These are phyloP conservation scores for Diplosoma virens DNA, from an alignment of 23 tunicate genomes.

Conservation along the genomic window DNA sequence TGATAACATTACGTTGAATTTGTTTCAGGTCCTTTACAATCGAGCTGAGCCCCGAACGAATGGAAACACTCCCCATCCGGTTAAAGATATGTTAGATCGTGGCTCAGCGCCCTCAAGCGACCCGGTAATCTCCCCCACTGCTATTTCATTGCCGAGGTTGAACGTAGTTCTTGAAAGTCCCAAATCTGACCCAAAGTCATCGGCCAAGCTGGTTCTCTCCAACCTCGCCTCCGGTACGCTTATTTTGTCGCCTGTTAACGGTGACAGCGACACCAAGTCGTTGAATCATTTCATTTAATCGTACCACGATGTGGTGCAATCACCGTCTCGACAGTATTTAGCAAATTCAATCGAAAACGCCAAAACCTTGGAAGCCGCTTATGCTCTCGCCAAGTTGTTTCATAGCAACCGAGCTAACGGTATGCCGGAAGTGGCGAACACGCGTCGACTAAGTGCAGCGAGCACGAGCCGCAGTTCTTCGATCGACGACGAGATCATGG, in stretches of 20 bases:
- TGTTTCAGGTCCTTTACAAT: too few species aligned
- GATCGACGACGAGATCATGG: neutral
- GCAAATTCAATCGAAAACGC: neutral
- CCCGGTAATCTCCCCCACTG: neutral
- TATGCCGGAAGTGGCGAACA: neutral
- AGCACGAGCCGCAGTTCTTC: conserved; percentile 2
- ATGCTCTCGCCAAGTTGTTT: conserved; percentile 6
- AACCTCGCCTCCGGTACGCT: conserved; percentile 33
- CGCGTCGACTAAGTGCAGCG: neutral
- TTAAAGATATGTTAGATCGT: too few species aligned
- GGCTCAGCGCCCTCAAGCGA: too few species aligned
- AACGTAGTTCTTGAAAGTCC: neutral
- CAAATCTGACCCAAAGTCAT: neutral
- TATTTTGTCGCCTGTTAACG: conserved; percentile 17
- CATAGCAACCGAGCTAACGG: neutral
- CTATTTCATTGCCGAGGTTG: neutral
- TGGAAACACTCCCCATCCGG: too few species aligned
- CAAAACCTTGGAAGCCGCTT: conserved; percentile 7
- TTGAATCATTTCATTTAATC: neutral
- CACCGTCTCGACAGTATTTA: neutral
- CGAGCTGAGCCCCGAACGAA: too few species aligned
- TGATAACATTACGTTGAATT: too few species aligned
- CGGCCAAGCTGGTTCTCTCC: conserved; percentile 28
- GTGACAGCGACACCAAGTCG: neutral
- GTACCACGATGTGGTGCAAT: neutral